phyloP scores from a whole-genome alignment of 1,140 invertebrate species.

The Brachionus sp. region DNA sequence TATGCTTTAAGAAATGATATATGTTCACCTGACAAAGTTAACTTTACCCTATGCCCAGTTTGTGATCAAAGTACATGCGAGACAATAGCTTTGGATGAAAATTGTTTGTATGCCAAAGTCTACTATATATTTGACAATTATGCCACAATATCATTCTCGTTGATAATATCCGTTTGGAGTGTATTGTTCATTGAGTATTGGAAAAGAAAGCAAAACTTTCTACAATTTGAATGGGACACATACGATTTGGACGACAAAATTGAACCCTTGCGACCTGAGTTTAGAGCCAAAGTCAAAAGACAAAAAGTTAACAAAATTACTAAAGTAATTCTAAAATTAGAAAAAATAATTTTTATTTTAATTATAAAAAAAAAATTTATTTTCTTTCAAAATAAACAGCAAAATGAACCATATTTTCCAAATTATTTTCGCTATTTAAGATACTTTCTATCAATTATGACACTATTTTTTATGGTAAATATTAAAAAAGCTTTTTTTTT shows the following conservation, averaged over 20 bases:
- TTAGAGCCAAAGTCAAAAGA: not conserved
- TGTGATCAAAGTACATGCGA: conserved; percentile 66
- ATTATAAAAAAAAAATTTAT: not conserved
- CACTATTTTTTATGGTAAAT: conserved; percentile 1
- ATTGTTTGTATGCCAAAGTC: conserved; percentile 80
- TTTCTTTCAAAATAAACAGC: no score
- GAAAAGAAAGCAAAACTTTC: not conserved
- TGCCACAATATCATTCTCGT: conserved; percentile 90
- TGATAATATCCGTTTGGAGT: conserved; percentile 82
- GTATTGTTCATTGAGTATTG: conserved; percentile 41
- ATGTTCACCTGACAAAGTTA: conserved; percentile 39
- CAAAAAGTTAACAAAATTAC: conserved; percentile 28
- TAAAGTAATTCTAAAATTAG: not conserved
- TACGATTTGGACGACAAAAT: not conserved
- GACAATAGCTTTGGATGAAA: conserved; percentile 75
- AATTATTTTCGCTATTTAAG: conserved; percentile 49
- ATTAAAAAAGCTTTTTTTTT: no score
- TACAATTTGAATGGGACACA: conserved; percentile 44
- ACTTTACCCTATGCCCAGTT: conserved; percentile 57
- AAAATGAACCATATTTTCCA: conserved; percentile 53
- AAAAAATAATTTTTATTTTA: not conserved
- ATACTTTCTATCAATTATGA: conserved; percentile 51
- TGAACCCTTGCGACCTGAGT: conserved; percentile 23
- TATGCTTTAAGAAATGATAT: conserved; percentile 43
- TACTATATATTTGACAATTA: conserved; percentile 79